These are phyloP conservation scores for Tromatobia lineatoria DNA, from an alignment of 2,888 invertebrate species.

Conservation along the genomic window DNA sequence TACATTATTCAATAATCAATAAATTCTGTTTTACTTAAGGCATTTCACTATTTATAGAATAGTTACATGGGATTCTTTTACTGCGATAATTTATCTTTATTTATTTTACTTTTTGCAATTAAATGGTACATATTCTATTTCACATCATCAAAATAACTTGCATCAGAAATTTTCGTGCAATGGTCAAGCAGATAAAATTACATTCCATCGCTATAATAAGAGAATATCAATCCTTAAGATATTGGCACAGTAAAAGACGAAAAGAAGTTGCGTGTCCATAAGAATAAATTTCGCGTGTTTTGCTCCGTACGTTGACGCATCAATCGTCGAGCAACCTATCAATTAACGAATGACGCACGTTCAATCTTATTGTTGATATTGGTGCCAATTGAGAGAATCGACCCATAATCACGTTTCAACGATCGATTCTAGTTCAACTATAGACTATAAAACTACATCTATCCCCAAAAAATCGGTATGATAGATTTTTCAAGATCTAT, in stretches of 20 bases:
- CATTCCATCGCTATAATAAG: too few species aligned
- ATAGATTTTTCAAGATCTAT: background rate
- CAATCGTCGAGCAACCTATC: background rate
- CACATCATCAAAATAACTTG: too few species aligned
- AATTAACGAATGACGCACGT: constrained; percentile 23
- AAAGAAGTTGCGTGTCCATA: background rate
- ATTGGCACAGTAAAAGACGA: background rate
- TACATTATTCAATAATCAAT: too few species aligned
- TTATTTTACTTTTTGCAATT: too few species aligned
- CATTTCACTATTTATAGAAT: too few species aligned
- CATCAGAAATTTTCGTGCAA: too few species aligned
- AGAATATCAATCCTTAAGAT: background rate
- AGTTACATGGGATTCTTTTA: too few species aligned
- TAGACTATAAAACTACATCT: background rate
- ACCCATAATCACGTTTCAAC: constrained; percentile 20
- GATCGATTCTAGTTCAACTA: constrained; percentile 7
- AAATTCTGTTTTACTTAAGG: too few species aligned
- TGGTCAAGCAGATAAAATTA: too few species aligned
- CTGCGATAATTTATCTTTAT: too few species aligned
- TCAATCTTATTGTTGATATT: constrained; percentile 29
- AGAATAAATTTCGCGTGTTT: background rate
- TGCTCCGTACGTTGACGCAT: background rate
- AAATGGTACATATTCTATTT: too few species aligned
- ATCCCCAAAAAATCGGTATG: too few species aligned
- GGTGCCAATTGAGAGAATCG: constrained; percentile 41